phyloP scores from a whole-genome alignment of 2,888 invertebrate genomes.

The Agonopterix arenella region DNA sequence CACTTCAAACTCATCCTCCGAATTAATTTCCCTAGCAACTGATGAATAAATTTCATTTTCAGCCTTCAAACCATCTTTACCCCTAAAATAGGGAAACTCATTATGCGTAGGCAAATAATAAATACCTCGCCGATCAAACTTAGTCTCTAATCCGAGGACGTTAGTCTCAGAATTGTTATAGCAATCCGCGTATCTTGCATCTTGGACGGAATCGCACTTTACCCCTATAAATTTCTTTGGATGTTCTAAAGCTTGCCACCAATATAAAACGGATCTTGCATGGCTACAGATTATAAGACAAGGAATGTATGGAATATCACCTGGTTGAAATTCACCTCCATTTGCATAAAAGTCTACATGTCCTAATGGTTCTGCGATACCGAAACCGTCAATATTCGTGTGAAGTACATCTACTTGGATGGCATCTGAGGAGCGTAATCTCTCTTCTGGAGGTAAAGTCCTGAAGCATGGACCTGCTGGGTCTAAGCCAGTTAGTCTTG shows the following conservation, averaged over 20 bases:
- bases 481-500: slow-evolving; percentile 54
- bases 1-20: slow-evolving; percentile 36
- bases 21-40: slow-evolving; percentile 35
- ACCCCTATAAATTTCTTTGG: slow-evolving; percentile 57
- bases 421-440: slow-evolving; percentile 40
- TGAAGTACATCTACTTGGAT: slow-evolving; percentile 51
- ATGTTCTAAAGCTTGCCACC: slow-evolving; percentile 63
- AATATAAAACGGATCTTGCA: slow-evolving; percentile 42
- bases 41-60: slow-evolving; percentile 56
- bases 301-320: slow-evolving; percentile 52
- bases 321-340: slow-evolving; percentile 61
- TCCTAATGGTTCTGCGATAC: slow-evolving; percentile 54
- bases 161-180: slow-evolving; percentile 46
- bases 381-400: slow-evolving; percentile 68
- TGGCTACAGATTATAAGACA: slow-evolving; percentile 61
- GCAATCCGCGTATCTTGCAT: slow-evolving; percentile 54
- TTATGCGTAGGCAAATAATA: slow-evolving; percentile 56
- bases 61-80: slow-evolving; percentile 46
- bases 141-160: slow-evolving; percentile 46
- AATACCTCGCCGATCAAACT: slow-evolving; percentile 48
- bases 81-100: slow-evolving; percentile 56
- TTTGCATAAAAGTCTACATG: slow-evolving; percentile 63
- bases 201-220: slow-evolving; percentile 51
- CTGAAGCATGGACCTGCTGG: slow-evolving; percentile 66
- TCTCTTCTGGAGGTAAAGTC: slow-evolving; percentile 32